Percentiles rank a stretch among this genome's conserved stretches.
phyloP scores from a whole-genome alignment of 2,113 vertebrate species.

The Sardina pilchardus region DNA sequence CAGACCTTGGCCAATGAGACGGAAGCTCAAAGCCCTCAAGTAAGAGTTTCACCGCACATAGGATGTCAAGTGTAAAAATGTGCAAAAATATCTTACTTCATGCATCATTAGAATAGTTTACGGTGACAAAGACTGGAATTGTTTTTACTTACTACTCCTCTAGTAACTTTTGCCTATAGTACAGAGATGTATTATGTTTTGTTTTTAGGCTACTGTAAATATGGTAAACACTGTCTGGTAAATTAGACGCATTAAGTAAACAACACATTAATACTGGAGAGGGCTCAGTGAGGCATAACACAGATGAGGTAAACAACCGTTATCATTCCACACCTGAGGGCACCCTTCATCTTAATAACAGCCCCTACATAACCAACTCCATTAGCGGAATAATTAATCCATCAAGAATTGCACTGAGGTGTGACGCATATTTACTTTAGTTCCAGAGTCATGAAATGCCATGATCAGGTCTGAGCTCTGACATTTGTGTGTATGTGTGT shows the following conservation, averaged over 20 bases:
- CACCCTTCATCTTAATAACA: constrained; percentile 31
- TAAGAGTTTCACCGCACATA: constrained; percentile 52
- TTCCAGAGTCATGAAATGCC: neutral
- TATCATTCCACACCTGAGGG: constrained; percentile 34
- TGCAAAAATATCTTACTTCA: neutral
- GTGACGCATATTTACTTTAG: neutral
- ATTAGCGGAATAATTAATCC: constrained; percentile 43
- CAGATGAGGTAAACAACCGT: constrained; percentile 46
- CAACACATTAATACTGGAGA: neutral
- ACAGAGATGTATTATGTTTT: neutral
- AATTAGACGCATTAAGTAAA: neutral
- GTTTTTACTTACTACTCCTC: neutral
- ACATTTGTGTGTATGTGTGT: too few relatives aligned
- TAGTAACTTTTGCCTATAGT: neutral
- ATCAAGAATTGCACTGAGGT: constrained; percentile 19
- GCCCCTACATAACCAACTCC: constrained; percentile 30
- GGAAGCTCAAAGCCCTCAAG: constrained; percentile 90
- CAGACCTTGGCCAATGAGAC: constrained; percentile 91
- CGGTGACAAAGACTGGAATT: neutral
- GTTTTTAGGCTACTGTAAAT: neutral
- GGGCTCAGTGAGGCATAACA: neutral
- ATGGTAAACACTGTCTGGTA: neutral
- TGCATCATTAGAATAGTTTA: neutral
- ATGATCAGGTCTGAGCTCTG: neutral
- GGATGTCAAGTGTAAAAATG: neutral